Percentiles rank a stretch among this genome's conserved stretches.
These are phyloP conservation scores for Caenorhabditis brenneri DNA, from an alignment of 1,140 invertebrate genomes.

Conservation along the genomic window DNA sequence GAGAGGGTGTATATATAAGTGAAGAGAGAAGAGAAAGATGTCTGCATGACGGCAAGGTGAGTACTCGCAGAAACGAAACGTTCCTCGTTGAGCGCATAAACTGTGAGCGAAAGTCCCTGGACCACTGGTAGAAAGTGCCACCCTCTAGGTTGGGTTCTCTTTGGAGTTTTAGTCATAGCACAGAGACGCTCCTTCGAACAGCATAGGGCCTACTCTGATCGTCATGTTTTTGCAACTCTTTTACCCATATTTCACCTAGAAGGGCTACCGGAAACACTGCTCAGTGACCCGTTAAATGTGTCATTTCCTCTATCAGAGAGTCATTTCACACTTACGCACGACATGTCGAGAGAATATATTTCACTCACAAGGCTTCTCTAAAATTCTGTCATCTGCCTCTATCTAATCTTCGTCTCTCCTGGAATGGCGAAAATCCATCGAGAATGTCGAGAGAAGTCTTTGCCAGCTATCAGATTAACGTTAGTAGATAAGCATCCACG, in stretches of 20 bases:
- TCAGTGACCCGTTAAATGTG: not conserved
- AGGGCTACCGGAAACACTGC: not conserved
- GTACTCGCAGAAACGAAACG: slow-evolving; percentile 37
- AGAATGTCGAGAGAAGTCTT: slow-evolving; percentile 40
- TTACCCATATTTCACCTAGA: not conserved
- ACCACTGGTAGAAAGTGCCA: slow-evolving; percentile 36
- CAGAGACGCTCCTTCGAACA: slow-evolving; percentile 41
- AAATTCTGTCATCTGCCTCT: not conserved
- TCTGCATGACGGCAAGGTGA: slow-evolving; percentile 29
- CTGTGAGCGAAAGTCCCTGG: slow-evolving; percentile 40
- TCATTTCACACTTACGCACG: slow-evolving; percentile 26
- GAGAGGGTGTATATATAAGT: not conserved
- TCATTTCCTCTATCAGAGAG: slow-evolving; percentile 5
- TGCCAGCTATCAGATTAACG: slow-evolving; percentile 35
- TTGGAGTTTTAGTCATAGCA: slow-evolving; percentile 39
- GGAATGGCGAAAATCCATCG: slow-evolving; percentile 27
- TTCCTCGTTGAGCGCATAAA: slow-evolving; percentile 29
- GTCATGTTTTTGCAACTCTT: slow-evolving; percentile 19
- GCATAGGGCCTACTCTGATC: slow-evolving; percentile 40
- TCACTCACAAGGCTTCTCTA: slow-evolving; percentile 22
- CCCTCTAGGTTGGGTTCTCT: slow-evolving; percentile 40
- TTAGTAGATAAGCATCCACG: not conserved
- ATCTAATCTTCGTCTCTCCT: not conserved
- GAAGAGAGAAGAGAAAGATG: not conserved
- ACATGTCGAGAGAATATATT: not conserved